Evolutionary conservation across 2,888 invertebrate genomes (phyloP).

Genomic region (Scaptomyza parva): DNA sequence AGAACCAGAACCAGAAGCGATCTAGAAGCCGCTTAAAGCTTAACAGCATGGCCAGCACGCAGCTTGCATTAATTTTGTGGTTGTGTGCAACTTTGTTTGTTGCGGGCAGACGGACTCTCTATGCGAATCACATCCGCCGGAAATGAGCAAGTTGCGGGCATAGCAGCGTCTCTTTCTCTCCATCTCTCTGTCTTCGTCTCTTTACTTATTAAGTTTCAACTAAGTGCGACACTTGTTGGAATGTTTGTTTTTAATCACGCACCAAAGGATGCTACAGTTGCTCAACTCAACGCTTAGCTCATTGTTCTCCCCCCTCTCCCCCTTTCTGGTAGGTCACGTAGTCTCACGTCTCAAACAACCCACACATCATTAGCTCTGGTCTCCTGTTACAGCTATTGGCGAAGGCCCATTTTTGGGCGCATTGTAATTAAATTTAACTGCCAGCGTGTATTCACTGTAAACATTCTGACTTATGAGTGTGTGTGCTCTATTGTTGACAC

Average conservation of each 20-base stretch:
- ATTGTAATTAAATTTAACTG: conserved; percentile 75
- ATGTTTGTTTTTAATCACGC: conserved; percentile 37
- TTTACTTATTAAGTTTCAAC: conserved; percentile 71
- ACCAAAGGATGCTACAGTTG: conserved; percentile 36
- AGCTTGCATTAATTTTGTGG: conserved; percentile 61
- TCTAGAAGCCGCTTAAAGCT: conserved; percentile 1
- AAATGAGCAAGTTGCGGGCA: conserved; percentile 58
- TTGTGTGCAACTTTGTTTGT: conserved; percentile 52
- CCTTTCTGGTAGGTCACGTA: conserved; percentile 63
- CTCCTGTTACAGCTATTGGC: conserved; percentile 65
- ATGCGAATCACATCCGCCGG: conserved; percentile 70
- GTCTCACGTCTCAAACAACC: conserved; percentile 14
- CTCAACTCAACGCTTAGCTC: neutral
- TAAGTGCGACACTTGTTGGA: conserved; percentile 62
- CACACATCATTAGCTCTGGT: conserved; percentile 68
- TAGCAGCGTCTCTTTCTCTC: conserved; percentile 15
- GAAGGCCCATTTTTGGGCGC: conserved; percentile 59
- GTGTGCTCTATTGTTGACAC: conserved; percentile 21
- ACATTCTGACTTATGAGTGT: conserved; percentile 43
- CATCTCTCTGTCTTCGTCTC: too few relatives aligned
- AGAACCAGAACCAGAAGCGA: neutral
- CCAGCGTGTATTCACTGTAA: conserved; percentile 26
- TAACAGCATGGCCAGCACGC: conserved; percentile 38
- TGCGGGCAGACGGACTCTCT: conserved; percentile 6
- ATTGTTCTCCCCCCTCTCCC: neutral